Base-by-base conservation (phyloP, 1,140 invertebrate genomes). In the Aphelenchoides fujianensis region DNA sequence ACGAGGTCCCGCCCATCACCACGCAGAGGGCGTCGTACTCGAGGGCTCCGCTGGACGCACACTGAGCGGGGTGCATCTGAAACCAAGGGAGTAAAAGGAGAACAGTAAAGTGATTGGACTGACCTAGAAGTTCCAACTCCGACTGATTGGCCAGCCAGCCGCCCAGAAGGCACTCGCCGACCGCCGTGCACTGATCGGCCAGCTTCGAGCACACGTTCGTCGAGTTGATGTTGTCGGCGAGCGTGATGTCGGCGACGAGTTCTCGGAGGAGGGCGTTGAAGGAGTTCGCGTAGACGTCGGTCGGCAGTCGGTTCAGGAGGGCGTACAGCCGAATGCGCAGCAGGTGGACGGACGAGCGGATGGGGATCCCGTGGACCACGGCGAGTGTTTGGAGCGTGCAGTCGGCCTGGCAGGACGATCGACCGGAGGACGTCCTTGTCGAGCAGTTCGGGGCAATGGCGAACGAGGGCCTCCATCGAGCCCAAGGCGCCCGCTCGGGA, bases 231-330 rank as follows among this genome's bases (percentile, higher is more conserved):
- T 95, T 96, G 85, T 98, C 95, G 28, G 93, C 91, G 23, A 97
- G 87, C 0, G 95, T 98, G 74, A 98, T 92, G 86, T 99, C 96
- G 1, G 94, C 92, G 1, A 98, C 94, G n/a, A 98, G 86, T 87
- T 98, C 88, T 69, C 86, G 74, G 12, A 88, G 74, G 34, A 88
- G 68, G 23, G 83, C 73, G 48, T 83, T 85, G 69, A 86, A 86
- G 5, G 77, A 35, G 35, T 71, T 68, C 69, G 70, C 74, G 35
- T 57, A 78, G 9, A 32, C 59, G 7, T 73, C 30, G 1, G 73
- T 12, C 16, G 68, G 68, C 61, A 82, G 31, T n/a, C 68, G 68
- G 7, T 16, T 53, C 3, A 82, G 71, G 1, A 82, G 74, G 19
- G 76, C 41, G 57, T 81, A 82, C 1, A 82, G 67, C 9, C 80